Percentiles rank a stretch among this genome's conserved stretches.
Evolutionary conservation across 2,113 vertebrate species (phyloP).

Genomic region (Lepisosteus oculatus): DNA sequence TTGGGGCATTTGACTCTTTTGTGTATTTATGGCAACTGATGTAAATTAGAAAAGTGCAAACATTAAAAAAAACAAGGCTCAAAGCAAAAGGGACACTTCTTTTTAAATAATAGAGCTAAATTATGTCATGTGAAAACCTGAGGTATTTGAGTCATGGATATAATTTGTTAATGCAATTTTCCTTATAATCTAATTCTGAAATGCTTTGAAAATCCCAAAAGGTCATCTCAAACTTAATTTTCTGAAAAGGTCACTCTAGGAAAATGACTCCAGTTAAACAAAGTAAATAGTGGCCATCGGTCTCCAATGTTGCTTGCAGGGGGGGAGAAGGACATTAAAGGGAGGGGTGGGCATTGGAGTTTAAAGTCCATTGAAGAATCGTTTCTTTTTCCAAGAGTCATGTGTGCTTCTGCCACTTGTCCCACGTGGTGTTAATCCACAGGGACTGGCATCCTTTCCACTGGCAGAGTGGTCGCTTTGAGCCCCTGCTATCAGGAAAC

Average conservation of each 20-base stretch:
- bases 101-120: constrained; percentile 60
- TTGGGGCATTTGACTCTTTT: constrained; percentile 29
- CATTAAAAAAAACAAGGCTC: constrained; percentile 26
- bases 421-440: not conserved
- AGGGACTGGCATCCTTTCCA: no score
- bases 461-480: no score
- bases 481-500: no score
- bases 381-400: constrained; percentile 6
- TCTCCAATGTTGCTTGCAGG: constrained; percentile 31
- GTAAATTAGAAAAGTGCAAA: constrained; percentile 36
- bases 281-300: constrained; percentile 48
- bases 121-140: constrained; percentile 69
- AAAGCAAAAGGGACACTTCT: constrained; percentile 33
- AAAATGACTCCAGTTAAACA: constrained; percentile 44
- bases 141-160: constrained; percentile 64
- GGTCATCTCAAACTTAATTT: constrained; percentile 69
- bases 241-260: constrained; percentile 46
- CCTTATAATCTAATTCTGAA: constrained; percentile 65
- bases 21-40: constrained; percentile 35
- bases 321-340: constrained; percentile 4
- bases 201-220: constrained; percentile 65
- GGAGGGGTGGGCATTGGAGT: constrained; percentile 6
- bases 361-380: constrained; percentile 16
- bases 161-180: constrained; percentile 74
- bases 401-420: constrained; percentile 24